Percentiles rank a stretch among this genome's conserved stretches.
phyloP scores from a whole-genome alignment of 2,888 invertebrate species.

The Philhelius pedissequus region DNA sequence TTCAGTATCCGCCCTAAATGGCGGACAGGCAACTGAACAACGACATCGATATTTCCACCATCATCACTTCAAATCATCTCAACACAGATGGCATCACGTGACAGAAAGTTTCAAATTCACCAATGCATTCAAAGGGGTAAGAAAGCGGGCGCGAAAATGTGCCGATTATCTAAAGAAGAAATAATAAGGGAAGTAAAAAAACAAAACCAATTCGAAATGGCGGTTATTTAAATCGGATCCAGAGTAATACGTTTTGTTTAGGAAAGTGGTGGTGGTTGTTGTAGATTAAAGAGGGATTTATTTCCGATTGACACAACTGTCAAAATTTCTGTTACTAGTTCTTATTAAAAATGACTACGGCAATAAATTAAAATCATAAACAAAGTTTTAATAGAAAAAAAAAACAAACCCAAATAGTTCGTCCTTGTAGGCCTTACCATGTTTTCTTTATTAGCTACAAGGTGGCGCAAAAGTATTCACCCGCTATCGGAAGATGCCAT shows the following conservation, averaged over 20 bases:
- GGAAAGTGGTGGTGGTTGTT: background rate
- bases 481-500: no score
- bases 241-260: background rate
- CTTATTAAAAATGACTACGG: no score
- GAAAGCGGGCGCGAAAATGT: conserved; percentile 79
- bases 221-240: conserved; percentile 10
- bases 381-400: no score
- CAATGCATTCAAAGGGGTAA: conserved; percentile 76
- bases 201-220: background rate
- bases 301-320: no score
- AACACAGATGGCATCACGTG: conserved; percentile 73
- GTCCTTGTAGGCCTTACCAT: no score
- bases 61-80: conserved; percentile 69
- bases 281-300: background rate
- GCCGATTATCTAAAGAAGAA: conserved; percentile 78
- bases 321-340: no score
- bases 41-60: conserved; percentile 68
- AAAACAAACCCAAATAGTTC: no score
- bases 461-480: no score
- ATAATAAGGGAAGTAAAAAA: conserved; percentile 62
- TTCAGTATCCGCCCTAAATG: conserved; percentile 68
- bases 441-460: no score
- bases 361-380: no score
- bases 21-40: background rate
- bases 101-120: conserved; percentile 77